Conservation (phyloP, 2,888 invertebrate species). For the Amblyjoppa fuscipennis region DNA sequence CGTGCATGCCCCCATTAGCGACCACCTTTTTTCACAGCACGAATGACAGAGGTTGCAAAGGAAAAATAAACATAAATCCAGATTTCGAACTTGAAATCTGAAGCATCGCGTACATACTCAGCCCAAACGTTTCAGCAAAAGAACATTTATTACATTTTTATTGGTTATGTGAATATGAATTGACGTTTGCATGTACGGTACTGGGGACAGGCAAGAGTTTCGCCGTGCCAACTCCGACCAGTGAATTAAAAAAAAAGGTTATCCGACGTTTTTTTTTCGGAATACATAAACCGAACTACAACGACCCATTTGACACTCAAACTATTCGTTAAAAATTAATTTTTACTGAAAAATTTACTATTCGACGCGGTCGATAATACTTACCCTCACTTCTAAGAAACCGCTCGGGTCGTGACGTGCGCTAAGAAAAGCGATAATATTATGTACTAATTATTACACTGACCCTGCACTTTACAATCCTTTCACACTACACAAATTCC, state of each 20-base stretch:
- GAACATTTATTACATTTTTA: too few species aligned
- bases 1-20: too few species aligned
- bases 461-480: too few species aligned
- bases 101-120: too few species aligned
- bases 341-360: background rate
- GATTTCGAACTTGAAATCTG: too few species aligned
- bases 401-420: background rate
- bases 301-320: background rate
- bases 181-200: background rate
- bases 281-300: background rate
- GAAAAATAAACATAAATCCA: too few species aligned
- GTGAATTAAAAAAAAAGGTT: background rate
- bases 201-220: background rate
- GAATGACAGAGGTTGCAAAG: too few species aligned
- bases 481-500: too few species aligned
- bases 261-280: background rate
- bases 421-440: background rate
- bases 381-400: background rate
- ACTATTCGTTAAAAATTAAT: background rate
- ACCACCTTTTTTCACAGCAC: too few species aligned
- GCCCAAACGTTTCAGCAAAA: too few species aligned
- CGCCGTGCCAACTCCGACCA: background rate
- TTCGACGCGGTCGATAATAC: background rate
- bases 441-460: too few species aligned
- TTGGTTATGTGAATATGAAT: background rate